Evolutionary conservation across 1,140 invertebrate genomes (phyloP).

Genomic region (Hormaphis cornu): DNA sequence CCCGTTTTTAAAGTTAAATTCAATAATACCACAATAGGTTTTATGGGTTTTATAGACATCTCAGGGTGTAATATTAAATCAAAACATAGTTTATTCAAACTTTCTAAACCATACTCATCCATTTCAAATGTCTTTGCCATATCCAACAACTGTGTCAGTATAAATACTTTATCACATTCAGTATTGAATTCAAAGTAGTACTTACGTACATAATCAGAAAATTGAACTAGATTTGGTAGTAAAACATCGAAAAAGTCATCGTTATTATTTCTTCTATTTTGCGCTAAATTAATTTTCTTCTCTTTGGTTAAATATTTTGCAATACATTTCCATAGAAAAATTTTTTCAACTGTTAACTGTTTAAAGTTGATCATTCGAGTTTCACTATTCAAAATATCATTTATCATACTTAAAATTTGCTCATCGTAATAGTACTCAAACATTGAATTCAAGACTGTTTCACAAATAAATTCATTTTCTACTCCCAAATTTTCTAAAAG

Average conservation of each 20-base stretch:
- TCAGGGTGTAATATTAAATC: slow-evolving; percentile 15
- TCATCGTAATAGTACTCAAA: slow-evolving; percentile 15
- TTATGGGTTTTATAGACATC: background rate
- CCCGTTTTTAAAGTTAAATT: background rate
- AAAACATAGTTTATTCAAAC: slow-evolving; percentile 1
- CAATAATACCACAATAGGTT: background rate
- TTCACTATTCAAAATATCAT: background rate
- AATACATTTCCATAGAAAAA: slow-evolving; percentile 21
- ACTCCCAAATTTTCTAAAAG: background rate
- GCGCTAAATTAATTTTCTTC: slow-evolving; percentile 5
- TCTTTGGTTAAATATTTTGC: slow-evolving; percentile 12
- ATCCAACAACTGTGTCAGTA: slow-evolving; percentile 8
- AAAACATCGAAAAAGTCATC: slow-evolving; percentile 8
- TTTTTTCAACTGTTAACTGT: background rate
- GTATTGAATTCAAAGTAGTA: background rate
- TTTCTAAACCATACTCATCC: background rate
- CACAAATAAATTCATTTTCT: slow-evolving; percentile 4
- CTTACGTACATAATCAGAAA: slow-evolving; percentile 15
- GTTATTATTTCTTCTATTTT: background rate
- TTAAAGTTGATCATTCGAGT: slow-evolving; percentile 4
- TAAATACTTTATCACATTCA: slow-evolving; percentile 9
- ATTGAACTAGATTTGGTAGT: slow-evolving; percentile 6
- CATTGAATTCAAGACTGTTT: background rate
- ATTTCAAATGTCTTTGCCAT: background rate
- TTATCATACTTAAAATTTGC: slow-evolving; percentile 2